Base-by-base conservation (phyloP, 2,113 vertebrate species). In the Callorhinus ursinus region DNA sequence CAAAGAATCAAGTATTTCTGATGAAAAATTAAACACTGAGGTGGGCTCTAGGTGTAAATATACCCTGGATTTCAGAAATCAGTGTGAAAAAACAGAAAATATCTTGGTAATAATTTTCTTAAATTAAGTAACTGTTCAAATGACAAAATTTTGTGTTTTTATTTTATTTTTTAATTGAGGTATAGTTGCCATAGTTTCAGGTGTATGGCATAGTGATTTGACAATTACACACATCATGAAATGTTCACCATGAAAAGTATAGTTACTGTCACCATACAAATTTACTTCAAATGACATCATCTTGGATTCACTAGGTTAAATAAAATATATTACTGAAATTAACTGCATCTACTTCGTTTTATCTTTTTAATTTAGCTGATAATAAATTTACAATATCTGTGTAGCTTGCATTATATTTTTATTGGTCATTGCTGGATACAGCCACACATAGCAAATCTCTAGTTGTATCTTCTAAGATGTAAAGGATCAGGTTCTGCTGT, bases 21-120 rank as follows among this genome's bases (percentile, higher is more conserved):
- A 77, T 95, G 72, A 85, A 82, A 93, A 95, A 81, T 76, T 84
- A 71, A 33, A 31, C 61, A 65, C 51, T 76, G 55, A 93, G 24
- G 57, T 77, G 57, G 84, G 24, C 49, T 21, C 0, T 88, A 59
- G 53, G 65, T 76, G 31, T 71, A 81, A 97, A 53, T 81, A 55
- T 1, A 49, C n/a, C 31, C 28, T 33, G 72, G 33, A 57, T 91
- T 90, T 85, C 79, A 77, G 72, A 53, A 53, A 10, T 49, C 8
- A 22, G 31, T 49, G n/a, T 87, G 82, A 76, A 81, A 93, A 93
- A 88, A 55, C 67, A 46, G 39, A 83, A 88, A 90, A 59, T 42
- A 51, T 7, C 57, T 84, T 63, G 57, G 6, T 76, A 88, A 42
- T 65, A 61, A 42, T 95, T 92, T 91, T 96, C 65, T 91, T n/a